Evolutionary conservation across 2,797 vertebrate genomes (phyloP).

Genomic region (Parambassis ranga): DNA sequence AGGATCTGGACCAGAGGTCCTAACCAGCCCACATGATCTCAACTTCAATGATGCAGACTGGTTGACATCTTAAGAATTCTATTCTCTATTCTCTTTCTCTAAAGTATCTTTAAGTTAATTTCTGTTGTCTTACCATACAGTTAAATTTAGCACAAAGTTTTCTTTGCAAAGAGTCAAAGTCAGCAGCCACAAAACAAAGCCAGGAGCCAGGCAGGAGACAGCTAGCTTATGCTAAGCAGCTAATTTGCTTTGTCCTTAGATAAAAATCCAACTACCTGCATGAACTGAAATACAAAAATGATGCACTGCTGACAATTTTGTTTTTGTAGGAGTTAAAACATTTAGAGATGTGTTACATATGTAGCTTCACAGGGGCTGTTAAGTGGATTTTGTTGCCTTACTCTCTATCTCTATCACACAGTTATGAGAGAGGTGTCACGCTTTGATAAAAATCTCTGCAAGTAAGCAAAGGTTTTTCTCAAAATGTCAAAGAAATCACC

Average conservation of each 20-base stretch:
- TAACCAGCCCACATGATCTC: not conserved
- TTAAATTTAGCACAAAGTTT: not conserved
- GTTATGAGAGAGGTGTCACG: not conserved
- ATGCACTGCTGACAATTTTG: too few relatives aligned
- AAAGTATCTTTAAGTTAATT: not conserved
- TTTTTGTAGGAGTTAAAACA: too few relatives aligned
- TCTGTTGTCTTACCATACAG: not conserved
- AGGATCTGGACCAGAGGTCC: not conserved
- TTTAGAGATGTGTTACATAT: too few relatives aligned
- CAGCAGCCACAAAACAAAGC: not conserved
- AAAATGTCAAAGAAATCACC: not conserved
- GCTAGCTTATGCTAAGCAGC: not conserved
- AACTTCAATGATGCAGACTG: not conserved
- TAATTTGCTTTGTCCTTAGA: not conserved
- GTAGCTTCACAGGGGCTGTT: too few relatives aligned
- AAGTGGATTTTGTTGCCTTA: too few relatives aligned
- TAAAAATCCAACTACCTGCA: not conserved
- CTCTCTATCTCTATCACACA: not conserved
- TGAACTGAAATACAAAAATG: too few relatives aligned
- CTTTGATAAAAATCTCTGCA: not conserved
- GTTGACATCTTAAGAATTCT: not conserved
- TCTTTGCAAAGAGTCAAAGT: not conserved
- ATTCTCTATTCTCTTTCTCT: not conserved
- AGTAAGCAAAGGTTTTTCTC: not conserved
- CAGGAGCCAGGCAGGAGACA: not conserved